A percentile compares a stretch with the other conserved stretches of the same genome.
Evolutionary conservation across 2,888 invertebrate genomes (phyloP).

Genomic region (Halictus quadricinctus): DNA sequence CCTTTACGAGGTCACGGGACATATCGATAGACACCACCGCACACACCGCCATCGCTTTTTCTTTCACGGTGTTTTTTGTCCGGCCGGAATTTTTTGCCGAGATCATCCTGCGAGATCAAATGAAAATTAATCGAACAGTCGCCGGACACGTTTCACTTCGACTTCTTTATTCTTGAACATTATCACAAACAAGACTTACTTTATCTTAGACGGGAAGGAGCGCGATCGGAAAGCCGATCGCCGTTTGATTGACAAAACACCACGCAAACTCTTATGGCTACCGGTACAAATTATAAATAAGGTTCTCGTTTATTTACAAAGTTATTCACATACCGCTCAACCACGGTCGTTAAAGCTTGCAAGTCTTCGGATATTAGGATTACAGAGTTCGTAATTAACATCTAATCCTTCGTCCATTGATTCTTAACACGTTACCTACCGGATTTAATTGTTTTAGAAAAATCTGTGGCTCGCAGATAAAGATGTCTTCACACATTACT

Average conservation of each 20-base stretch:
- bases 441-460: not conserved
- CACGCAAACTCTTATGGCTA: slow-evolving; percentile 41
- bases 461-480: not conserved
- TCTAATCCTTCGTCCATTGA: not conserved
- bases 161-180: slow-evolving; percentile 51
- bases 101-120: slow-evolving; percentile 18
- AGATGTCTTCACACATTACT: not conserved
- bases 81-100: slow-evolving; percentile 34
- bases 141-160: slow-evolving; percentile 25
- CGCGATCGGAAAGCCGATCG: slow-evolving; percentile 42
- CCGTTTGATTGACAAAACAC: slow-evolving; percentile 45
- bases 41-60: slow-evolving; percentile 6
- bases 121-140: slow-evolving; percentile 29
- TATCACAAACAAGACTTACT: slow-evolving; percentile 77
- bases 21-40: slow-evolving; percentile 54
- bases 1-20: slow-evolving; percentile 66
- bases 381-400: slow-evolving; percentile 44
- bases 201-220: slow-evolving; percentile 65
- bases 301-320: slow-evolving; percentile 69
- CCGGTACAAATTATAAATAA: slow-evolving; percentile 58
- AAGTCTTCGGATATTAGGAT: slow-evolving; percentile 68
- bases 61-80: slow-evolving; percentile 11
- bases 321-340: slow-evolving; percentile 38
- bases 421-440: slow-evolving; percentile 10
- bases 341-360: slow-evolving; percentile 67